Percentiles rank a stretch among this genome's conserved stretches.
Evolutionary conservation across 1,140 invertebrate genomes (phyloP).

Genomic region (Zaprionus gabonicus): DNA sequence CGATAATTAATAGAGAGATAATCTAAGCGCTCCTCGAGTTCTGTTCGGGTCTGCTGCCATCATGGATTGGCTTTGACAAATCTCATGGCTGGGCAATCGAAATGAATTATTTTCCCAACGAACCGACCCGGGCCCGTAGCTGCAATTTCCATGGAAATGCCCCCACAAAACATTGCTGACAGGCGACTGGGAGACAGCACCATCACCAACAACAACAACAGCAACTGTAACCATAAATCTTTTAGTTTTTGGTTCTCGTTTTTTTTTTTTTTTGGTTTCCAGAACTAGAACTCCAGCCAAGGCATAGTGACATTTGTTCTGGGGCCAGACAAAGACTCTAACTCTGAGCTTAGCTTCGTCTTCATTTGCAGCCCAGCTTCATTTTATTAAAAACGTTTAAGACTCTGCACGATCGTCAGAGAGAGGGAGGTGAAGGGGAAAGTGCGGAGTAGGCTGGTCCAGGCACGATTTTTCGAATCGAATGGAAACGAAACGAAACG

Average conservation of each 20-base stretch:
- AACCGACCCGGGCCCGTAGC: conserved; percentile 30
- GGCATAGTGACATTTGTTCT: conserved; percentile 51
- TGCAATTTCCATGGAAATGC: conserved; percentile 76
- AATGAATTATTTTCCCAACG: conserved; percentile 79
- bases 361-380: conserved; percentile 52
- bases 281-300: conserved; percentile 49
- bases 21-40: conserved; percentile 62
- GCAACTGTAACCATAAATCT: conserved; percentile 77
- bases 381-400: conserved; percentile 70
- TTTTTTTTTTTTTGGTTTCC: conserved; percentile 6
- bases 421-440: background rate
- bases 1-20: conserved; percentile 83
- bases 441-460: conserved; percentile 2
- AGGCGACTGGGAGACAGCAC: conserved; percentile 45
- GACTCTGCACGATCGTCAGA: conserved; percentile 34
- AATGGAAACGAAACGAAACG: conserved; percentile 40
- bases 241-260: conserved; percentile 34
- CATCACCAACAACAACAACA: conserved; percentile 37
- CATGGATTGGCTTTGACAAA: conserved; percentile 58
- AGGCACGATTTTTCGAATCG: conserved; percentile 62
- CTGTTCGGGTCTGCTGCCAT: conserved; percentile 23
- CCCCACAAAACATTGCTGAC: conserved; percentile 39
- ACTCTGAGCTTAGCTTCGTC: conserved; percentile 31
- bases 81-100: conserved; percentile 62
- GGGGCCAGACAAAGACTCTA: conserved; percentile 28